Evolutionary conservation across 2,888 invertebrate species (phyloP), one percentile per base, ranked within the genome.

Genomic region (Ditylenchus weischeri): DNA sequence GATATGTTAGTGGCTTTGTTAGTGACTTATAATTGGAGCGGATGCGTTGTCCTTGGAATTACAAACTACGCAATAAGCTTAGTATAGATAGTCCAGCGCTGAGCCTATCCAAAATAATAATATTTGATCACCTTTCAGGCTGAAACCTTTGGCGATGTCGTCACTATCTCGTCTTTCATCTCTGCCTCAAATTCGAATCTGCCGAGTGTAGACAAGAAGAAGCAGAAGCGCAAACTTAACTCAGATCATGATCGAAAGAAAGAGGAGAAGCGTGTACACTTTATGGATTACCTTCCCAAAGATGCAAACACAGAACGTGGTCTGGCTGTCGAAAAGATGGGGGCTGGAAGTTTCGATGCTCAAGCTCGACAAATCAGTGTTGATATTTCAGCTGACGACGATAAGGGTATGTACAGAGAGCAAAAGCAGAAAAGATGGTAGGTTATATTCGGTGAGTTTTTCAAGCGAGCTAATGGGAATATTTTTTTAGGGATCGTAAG

Each of bases 331-430:
- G 74, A 78, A 43, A 65, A 73, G 66, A 23, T 48, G 6, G 6
- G 47, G 15, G 43, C 35, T 6, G 47, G 23, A 36, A 62, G 51
- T 65, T 95, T 95, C 86, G 89, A 89, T 75, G 87, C 88, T 48
- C 90, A 92, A 76, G 92, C 91, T 0, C 87, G 88, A 58, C 88
- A 88, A 35, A 91, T 89, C 0, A 88, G 90, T 76, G 86, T 96
- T 74, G 94, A 95, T 83, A 84, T 96, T 75, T 88, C 88, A 11
- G 93, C 93, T 85, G 90, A 90, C 71, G 88, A 88, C 58, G 89
- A 89, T 58, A 68, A 71, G 47, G 76, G 78, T 60, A 68, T 82
- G 69, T 74, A 77, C 68, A 73, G 75, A 69, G 74, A 77, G 70
- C 71, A 73, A 57, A 73, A 80, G 57, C 71, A 66, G 43, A 77